phyloP scores from a whole-genome alignment of 2,888 invertebrate species.

The Opisthograptis luteolata region DNA sequence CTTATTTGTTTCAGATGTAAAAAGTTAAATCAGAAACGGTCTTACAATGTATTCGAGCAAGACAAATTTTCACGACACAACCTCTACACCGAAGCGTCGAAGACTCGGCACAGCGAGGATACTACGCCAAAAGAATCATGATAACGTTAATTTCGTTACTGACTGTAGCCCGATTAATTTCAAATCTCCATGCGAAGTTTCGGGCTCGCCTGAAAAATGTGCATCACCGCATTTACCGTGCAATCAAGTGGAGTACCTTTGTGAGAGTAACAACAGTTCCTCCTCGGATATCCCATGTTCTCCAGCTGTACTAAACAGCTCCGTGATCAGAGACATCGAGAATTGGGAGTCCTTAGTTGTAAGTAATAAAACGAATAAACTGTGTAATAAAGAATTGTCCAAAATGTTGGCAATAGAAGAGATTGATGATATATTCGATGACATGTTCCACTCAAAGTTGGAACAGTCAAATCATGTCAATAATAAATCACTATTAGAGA shows the following conservation, averaged over 20 bases:
- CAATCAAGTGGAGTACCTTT: conserved; percentile 73
- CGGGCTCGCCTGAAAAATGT: conserved; percentile 43
- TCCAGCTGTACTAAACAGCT: conserved; percentile 53
- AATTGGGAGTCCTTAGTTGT: conserved; percentile 59
- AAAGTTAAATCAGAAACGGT: too few species aligned
- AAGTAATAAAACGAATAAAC: conserved; percentile 39
- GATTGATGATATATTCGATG: conserved; percentile 60
- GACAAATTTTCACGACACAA: conserved; percentile 41
- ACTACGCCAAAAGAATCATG: conserved; percentile 40
- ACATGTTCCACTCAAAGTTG: conserved; percentile 65
- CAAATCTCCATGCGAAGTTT: conserved; percentile 33
- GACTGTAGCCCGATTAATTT: conserved; percentile 50
- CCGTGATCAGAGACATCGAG: conserved; percentile 43
- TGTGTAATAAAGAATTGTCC: conserved; percentile 28
- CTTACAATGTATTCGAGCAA: conserved; percentile 43
- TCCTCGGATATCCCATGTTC: conserved; percentile 56
- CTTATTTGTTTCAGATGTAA: too few species aligned
- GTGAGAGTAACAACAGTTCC: conserved; percentile 56
- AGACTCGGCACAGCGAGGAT: conserved; percentile 60
- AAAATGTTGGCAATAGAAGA: conserved; percentile 39
- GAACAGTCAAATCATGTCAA: conserved; percentile 49
- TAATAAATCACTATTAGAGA: conserved; percentile 37
- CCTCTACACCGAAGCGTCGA: conserved; percentile 70
- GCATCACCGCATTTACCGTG: conserved; percentile 74
- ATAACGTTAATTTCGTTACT: conserved; percentile 30